Conservation (phyloP, 2,888 invertebrate species). For the Agrilus biguttatus region DNA sequence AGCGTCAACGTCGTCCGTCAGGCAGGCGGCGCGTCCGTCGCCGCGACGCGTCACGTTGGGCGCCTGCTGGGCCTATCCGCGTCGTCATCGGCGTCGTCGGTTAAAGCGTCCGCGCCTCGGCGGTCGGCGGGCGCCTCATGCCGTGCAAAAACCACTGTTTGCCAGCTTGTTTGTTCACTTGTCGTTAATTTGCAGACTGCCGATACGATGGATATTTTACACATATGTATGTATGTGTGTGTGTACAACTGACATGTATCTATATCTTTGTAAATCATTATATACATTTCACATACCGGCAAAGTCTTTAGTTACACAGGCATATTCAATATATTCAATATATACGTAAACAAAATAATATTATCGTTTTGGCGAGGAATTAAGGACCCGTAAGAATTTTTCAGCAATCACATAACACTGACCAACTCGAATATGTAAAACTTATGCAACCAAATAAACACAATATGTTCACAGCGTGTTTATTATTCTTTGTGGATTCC, state of each 20-base stretch:
- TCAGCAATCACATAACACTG: no score
- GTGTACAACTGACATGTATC: no score
- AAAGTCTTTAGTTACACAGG: conserved; percentile 5
- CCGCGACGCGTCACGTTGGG: conserved; percentile 25
- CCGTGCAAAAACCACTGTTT: conserved; percentile 20
- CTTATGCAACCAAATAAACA: no score
- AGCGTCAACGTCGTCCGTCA: conserved; percentile 18
- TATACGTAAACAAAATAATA: not conserved
- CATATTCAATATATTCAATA: not conserved
- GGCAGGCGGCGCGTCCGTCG: conserved; percentile 23
- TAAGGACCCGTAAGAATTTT: no score
- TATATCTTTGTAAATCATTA: no score
- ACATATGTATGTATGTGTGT: no score
- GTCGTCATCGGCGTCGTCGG: conserved; percentile 23
- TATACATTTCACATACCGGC: no score
- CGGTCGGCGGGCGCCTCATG: conserved; percentile 16
- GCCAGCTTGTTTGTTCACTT: conserved; percentile 27
- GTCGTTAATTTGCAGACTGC: conserved; percentile 22
- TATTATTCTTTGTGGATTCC: no score
- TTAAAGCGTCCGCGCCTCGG: conserved; percentile 34
- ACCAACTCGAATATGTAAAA: no score
- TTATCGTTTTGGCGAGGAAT: no score
- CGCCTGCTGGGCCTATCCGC: conserved; percentile 44
- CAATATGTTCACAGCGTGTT: no score
- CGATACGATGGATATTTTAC: conserved; percentile 2